A percentile compares a stretch with the other conserved stretches of the same genome.
These are phyloP conservation scores for Eubucco bourcierii DNA, from an alignment of 2,113 vertebrate genomes.

Conservation along the genomic window DNA sequence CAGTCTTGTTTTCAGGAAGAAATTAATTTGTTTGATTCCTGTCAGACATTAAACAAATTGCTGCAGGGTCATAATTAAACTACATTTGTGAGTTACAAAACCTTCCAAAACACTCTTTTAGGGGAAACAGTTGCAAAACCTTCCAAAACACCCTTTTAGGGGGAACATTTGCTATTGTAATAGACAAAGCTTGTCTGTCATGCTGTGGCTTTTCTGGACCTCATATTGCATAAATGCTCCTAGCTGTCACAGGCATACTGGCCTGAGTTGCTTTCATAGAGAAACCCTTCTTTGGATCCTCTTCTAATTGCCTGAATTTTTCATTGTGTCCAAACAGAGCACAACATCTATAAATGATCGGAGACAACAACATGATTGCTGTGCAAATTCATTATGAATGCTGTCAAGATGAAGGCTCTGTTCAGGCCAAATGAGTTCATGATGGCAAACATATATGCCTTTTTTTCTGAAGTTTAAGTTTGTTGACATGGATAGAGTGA, in stretches of 20 bases:
- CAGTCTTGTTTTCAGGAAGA: conserved; percentile 1
- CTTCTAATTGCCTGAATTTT: conserved; percentile 38
- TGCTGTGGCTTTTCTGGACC: not conserved
- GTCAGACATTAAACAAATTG: not conserved
- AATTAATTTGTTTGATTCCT: not conserved
- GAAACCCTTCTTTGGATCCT: not conserved
- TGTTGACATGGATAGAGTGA: not conserved
- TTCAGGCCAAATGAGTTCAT: not conserved
- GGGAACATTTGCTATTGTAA: conserved; percentile 2
- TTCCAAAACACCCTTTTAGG: not conserved
- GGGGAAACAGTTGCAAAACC: not conserved
- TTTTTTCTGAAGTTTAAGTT: not conserved
- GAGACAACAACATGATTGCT: not conserved
- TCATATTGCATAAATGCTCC: not conserved
- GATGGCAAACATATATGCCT: not conserved
- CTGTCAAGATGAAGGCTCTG: not conserved
- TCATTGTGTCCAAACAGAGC: conserved; percentile 15
- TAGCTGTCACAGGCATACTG: not conserved
- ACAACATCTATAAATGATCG: not conserved
- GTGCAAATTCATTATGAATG: not conserved
- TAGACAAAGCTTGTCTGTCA: conserved; percentile 15
- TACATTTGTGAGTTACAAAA: not conserved
- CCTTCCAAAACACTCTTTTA: not conserved
- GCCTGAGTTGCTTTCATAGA: not conserved
- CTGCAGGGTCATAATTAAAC: conserved; percentile 16